Percentiles rank a stretch among this genome's conserved stretches.
Evolutionary conservation across 2,888 invertebrate species (phyloP).

Genomic region (Urechis unicinctus): DNA sequence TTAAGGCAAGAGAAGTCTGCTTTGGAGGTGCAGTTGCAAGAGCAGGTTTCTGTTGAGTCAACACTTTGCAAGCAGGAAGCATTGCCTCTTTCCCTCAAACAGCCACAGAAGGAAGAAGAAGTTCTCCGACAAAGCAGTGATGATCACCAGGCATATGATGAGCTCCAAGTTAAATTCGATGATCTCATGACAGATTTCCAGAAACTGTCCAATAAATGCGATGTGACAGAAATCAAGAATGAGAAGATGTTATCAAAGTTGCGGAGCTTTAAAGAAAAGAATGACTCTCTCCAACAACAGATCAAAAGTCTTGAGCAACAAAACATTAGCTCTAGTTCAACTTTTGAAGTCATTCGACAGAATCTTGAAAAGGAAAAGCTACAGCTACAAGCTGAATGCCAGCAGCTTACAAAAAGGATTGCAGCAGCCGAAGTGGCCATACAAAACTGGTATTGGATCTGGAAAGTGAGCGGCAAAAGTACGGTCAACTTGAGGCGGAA

Average conservation of each 20-base stretch:
- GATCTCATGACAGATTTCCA: not conserved
- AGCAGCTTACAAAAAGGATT: slow-evolving; percentile 9
- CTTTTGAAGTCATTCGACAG: slow-evolving; percentile 1
- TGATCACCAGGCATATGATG: not conserved
- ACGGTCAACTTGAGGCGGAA: slow-evolving; percentile 14
- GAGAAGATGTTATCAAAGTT: slow-evolving; percentile 76
- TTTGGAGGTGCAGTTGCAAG: slow-evolving; percentile 2
- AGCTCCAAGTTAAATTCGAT: not conserved
- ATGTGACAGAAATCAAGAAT: slow-evolving; percentile 57
- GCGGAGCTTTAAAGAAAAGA: slow-evolving; percentile 68
- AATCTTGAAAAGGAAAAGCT: slow-evolving; percentile 11
- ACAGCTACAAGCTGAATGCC: slow-evolving; percentile 4
- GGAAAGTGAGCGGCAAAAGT: slow-evolving; percentile 3
- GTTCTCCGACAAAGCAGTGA: not conserved
- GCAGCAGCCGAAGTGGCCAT: slow-evolving; percentile 1
- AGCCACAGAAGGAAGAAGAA: not conserved
- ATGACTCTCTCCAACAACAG: slow-evolving; percentile 39
- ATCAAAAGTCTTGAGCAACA: slow-evolving; percentile 7
- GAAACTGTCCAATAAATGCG: slow-evolving; percentile 20
- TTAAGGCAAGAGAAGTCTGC: not conserved
- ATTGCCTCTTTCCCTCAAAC: too few species aligned
- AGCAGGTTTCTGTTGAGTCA: too few species aligned
- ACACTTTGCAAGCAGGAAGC: too few species aligned
- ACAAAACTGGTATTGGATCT: slow-evolving; percentile 4
- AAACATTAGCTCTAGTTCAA: not conserved